Evolutionary conservation across 92 coral and sea anemone genomes (phyloP), one percentile per base, ranked within the genome.

Genomic region (Ricordea florida): DNA sequence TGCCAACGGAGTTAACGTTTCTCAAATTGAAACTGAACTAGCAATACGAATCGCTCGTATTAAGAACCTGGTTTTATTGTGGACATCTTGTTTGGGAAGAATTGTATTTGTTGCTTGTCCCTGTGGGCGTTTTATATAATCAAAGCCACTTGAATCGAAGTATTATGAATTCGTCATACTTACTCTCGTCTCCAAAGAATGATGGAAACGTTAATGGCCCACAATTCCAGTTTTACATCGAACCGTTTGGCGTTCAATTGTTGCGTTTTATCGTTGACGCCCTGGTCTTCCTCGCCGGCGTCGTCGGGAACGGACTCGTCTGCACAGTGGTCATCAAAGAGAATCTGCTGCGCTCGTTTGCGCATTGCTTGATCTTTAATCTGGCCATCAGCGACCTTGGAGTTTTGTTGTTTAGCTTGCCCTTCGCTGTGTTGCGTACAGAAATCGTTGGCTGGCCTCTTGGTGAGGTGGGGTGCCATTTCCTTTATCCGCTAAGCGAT

Each of bases 301-400:
- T 87, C 23, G 42, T 84, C 29, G 97, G 97, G 29, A 91, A 91
- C 44, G 70, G 85, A 3, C 73, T 91, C 26, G 97, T 91, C 25
- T 91, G 93, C 44, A 79, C 79, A 45, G 97, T 91, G 15, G 78
- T 91, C 2, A 72, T 91, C 22, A 81, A 82, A 34, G 90, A 91
- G 63, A 66, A 80, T 17, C 90, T 91, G 1, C 57, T 65, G 59
- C 78, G 85, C 29, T 82, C 90, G 5, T 47, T 87, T 20, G 89
- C 97, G 0, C 87, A 91, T 41, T 86, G 88, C 6, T 58, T 91
- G 30, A 85, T 91, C 16, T 50, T 91, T 7, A 91, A 91, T 61
- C 82, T 91, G 20, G 97, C 97, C 9, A 44, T 91, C 28, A 85
- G 87, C 18, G 97, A 91, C 44, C 82, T 91, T 5, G 97, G 97